Conservation (phyloP, 2,888 invertebrate genomes). For the Acanthosepion lycidas region DNA sequence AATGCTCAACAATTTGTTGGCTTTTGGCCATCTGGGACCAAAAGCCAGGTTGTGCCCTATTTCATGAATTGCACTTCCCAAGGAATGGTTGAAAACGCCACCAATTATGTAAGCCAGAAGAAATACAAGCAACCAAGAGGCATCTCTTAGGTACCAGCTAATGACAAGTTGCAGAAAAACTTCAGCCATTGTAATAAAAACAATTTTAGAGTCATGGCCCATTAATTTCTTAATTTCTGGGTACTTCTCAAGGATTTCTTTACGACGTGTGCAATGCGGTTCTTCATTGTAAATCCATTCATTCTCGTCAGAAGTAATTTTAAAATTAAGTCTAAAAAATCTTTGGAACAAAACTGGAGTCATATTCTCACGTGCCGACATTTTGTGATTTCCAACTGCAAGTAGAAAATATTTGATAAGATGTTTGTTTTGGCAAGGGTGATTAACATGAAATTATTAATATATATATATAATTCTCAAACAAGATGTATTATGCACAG, state of each 20-base stretch:
- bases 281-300: constrained; percentile 96
- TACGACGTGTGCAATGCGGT: constrained; percentile 93
- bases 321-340: constrained; percentile 58
- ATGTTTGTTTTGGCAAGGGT: too few species aligned
- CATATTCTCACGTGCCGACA: too few species aligned
- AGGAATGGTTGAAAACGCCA: constrained; percentile 72
- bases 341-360: constrained; percentile 52
- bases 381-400: too few species aligned
- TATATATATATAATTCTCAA: too few species aligned
- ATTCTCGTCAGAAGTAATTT: constrained; percentile 60
- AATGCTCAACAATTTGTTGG: constrained; percentile 71
- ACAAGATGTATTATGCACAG: too few species aligned
- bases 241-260: constrained; percentile 83
- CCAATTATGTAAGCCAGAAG: constrained; percentile 68
- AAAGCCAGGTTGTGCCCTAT: constrained; percentile 75
- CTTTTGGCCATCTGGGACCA: constrained; percentile 69
- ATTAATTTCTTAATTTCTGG: constrained; percentile 75
- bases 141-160: constrained; percentile 64
- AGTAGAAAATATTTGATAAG: too few species aligned
- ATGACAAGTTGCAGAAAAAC: constrained; percentile 66
- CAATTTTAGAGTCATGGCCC: constrained; percentile 72
- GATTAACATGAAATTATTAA: too few species aligned
- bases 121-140: constrained; percentile 66
- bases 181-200: constrained; percentile 64
- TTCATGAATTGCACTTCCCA: constrained; percentile 74